These are phyloP conservation scores for Trichechus manatus DNA, from an alignment of 2,113 vertebrate genomes.

Conservation along the genomic window DNA sequence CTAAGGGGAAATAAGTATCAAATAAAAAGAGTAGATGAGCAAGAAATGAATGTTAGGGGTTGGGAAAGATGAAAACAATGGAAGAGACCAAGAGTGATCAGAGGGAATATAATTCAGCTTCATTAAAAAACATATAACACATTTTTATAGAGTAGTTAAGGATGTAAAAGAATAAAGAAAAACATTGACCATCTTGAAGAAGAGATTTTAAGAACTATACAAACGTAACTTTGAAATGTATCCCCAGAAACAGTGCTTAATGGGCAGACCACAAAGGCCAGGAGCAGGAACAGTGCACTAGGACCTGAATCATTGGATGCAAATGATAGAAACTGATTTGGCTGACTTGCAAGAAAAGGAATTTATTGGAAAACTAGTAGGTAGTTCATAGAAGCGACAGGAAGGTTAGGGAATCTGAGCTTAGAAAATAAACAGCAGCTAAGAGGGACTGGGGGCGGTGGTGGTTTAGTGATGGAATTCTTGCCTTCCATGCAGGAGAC, in stretches of 20 bases:
- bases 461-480: not conserved
- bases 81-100: not conserved
- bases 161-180: not conserved
- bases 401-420: not conserved
- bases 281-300: not conserved
- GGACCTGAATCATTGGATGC: not conserved
- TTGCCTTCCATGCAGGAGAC: not conserved
- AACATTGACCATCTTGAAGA: not conserved
- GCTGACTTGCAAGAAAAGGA: not conserved
- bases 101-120: not conserved
- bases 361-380: not conserved
- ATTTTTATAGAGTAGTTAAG: not conserved
- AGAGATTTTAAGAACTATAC: not conserved
- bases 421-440: not conserved
- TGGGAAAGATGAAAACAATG: not conserved
- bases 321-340: not conserved
- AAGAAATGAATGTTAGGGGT: not conserved
- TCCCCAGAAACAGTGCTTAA: not conserved
- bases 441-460: not conserved
- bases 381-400: not conserved
- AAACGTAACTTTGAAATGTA: constrained; percentile 9
- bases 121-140: not conserved
- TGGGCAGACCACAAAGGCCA: not conserved
- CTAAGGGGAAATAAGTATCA: not conserved
- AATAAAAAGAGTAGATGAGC: not conserved